Evolutionary conservation across 2,113 vertebrate genomes (phyloP).

Genomic region (Abramis brama): DNA sequence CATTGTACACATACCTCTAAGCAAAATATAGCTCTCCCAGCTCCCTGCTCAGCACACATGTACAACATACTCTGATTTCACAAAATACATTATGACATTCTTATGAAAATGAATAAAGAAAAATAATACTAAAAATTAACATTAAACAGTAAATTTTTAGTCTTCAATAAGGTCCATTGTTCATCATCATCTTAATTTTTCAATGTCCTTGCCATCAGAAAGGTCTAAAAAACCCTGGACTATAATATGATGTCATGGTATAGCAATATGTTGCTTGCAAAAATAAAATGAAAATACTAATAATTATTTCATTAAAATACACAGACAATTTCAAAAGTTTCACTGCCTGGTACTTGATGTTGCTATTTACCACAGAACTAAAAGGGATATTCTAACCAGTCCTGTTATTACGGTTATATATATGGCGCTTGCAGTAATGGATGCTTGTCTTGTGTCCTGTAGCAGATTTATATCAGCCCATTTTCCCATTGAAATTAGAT

Average conservation of each 20-base stretch:
- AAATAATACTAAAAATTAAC: too few species aligned
- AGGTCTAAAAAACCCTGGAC: too few species aligned
- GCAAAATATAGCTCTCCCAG: too few species aligned
- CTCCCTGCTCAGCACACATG: too few species aligned
- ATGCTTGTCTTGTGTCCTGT: background rate
- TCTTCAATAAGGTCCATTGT: background rate
- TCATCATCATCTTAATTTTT: background rate
- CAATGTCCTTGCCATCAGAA: background rate
- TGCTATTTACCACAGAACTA: background rate
- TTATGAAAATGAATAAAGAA: too few species aligned
- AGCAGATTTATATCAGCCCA: background rate
- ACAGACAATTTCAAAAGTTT: background rate
- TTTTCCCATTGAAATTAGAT: conserved; percentile 8
- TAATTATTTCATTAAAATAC: background rate
- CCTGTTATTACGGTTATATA: background rate
- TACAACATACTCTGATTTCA: too few species aligned
- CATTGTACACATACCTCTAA: too few species aligned
- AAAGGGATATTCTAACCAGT: background rate
- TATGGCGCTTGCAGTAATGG: background rate
- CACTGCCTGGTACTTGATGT: background rate
- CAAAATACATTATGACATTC: too few species aligned
- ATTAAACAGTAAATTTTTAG: too few species aligned
- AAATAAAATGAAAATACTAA: background rate
- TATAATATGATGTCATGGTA: too few species aligned
- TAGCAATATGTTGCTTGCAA: background rate